Evolutionary conservation across 2,113 vertebrate genomes (phyloP).

Genomic region (Cynocephalus volans): DNA sequence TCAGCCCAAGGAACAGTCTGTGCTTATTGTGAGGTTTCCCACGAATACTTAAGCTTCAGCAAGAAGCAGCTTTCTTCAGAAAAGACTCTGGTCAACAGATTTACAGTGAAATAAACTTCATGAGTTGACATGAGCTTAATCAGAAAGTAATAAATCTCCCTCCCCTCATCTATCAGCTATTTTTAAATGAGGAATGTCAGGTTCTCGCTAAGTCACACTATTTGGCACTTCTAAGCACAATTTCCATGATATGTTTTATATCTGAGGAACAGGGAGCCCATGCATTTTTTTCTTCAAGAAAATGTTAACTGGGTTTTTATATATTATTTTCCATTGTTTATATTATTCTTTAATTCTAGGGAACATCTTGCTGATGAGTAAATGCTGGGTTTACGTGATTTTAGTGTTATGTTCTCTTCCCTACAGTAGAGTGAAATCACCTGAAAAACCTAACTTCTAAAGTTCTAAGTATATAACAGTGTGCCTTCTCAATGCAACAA

Average conservation of each 20-base stretch:
- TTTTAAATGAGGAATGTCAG: slow-evolving; percentile 61
- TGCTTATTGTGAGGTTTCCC: slow-evolving; percentile 7
- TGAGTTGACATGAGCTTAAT: slow-evolving; percentile 81
- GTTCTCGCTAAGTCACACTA: slow-evolving; percentile 53
- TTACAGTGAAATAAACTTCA: slow-evolving; percentile 82
- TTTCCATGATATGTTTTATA: slow-evolving; percentile 54
- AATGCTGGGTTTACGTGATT: not conserved
- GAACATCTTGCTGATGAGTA: not conserved
- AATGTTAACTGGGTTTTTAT: slow-evolving; percentile 2
- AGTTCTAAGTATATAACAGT: not conserved
- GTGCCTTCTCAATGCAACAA: not conserved
- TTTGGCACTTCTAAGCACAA: slow-evolving; percentile 58
- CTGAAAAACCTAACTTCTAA: not conserved
- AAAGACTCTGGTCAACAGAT: slow-evolving; percentile 84
- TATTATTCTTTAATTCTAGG: not conserved
- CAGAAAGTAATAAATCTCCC: slow-evolving; percentile 84
- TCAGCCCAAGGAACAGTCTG: not conserved
- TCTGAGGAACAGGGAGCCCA: not conserved
- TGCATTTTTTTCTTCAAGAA: not conserved
- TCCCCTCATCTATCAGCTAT: slow-evolving; percentile 78
- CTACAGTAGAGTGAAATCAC: no score
- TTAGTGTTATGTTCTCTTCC: not conserved
- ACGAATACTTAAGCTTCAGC: slow-evolving; percentile 72
- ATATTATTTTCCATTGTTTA: not conserved
- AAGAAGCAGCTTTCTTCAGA: slow-evolving; percentile 70